Percentiles rank a stretch among this genome's conserved stretches.
These are phyloP conservation scores for Erebia epiphron DNA, from an alignment of 2,888 invertebrate species.

Conservation along the genomic window DNA sequence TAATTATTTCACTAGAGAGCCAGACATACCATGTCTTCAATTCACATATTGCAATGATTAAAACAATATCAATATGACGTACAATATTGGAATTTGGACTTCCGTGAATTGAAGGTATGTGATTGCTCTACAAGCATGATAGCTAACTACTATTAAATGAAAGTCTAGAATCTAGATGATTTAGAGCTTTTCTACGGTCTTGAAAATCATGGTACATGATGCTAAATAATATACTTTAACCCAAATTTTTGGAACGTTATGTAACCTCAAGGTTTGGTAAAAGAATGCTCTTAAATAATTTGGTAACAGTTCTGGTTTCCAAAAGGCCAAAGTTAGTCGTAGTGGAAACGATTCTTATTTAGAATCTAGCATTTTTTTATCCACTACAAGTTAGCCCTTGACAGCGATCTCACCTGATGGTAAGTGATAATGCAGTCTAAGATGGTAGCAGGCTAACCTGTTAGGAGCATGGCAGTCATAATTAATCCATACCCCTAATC, in stretches of 20 bases:
- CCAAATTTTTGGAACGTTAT: background rate
- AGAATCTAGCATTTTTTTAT: too few relatives aligned
- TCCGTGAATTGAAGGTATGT: constrained; percentile 80
- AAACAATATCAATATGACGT: constrained; percentile 42
- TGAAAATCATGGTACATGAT: constrained; percentile 51
- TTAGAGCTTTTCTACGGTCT: constrained; percentile 52
- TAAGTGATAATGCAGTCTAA: too few relatives aligned
- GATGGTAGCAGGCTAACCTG: too few relatives aligned
- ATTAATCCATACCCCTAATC: too few relatives aligned
- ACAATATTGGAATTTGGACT: constrained; percentile 52
- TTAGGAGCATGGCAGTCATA: too few relatives aligned
- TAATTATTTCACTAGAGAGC: constrained; percentile 60
- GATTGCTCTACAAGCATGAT: constrained; percentile 79
- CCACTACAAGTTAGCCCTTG: too few relatives aligned
- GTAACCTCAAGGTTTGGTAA: too few relatives aligned
- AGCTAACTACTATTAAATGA: constrained; percentile 56
- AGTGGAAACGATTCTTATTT: too few relatives aligned
- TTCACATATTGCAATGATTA: constrained; percentile 55
- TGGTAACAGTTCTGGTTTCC: too few relatives aligned
- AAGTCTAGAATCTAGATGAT: constrained; percentile 44
- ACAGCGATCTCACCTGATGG: too few relatives aligned
- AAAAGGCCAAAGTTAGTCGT: too few relatives aligned
- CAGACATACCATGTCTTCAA: constrained; percentile 82
- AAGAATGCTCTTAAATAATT: too few relatives aligned
- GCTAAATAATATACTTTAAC: background rate